A percentile compares a stretch with the other conserved stretches of the same genome.
Evolutionary conservation across 2,797 vertebrate genomes (phyloP).

Genomic region (Pitangus sulphuratus): DNA sequence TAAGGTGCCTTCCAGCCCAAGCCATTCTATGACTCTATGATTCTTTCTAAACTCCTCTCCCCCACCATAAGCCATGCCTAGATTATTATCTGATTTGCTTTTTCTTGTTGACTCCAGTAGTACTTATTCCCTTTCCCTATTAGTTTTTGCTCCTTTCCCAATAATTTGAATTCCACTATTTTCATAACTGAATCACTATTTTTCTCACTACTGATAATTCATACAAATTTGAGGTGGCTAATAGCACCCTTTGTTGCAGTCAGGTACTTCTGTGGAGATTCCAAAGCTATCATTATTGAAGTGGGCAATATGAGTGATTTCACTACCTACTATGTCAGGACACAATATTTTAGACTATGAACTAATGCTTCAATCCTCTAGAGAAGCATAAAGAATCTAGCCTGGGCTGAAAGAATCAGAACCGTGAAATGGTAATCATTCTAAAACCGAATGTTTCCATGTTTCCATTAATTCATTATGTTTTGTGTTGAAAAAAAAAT

Average conservation of each 20-base stretch:
- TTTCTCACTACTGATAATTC: not conserved
- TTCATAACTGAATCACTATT: not conserved
- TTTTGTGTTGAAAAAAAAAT: not conserved
- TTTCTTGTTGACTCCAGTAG: not conserved
- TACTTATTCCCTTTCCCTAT: not conserved
- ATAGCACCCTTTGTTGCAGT: not conserved
- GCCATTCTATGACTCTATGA: not conserved
- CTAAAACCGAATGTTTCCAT: conserved; percentile 2
- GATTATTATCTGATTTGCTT: not conserved
- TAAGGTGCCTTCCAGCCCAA: not conserved
- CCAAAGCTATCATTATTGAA: not conserved
- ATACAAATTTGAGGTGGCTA: not conserved
- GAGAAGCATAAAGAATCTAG: not conserved
- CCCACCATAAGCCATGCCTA: rapidly evolving
- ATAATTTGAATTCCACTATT: not conserved
- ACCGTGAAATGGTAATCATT: conserved; percentile 16
- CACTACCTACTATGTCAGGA: not conserved
- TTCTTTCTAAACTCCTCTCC: not conserved
- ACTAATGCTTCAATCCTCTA: not conserved
- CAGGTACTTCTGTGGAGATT: not conserved
- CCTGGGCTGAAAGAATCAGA: conserved; percentile 47
- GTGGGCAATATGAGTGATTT: not conserved
- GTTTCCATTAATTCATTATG: conserved; percentile 36
- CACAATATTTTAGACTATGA: not conserved
- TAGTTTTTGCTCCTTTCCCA: not conserved